Base-by-base conservation (phyloP, 2,888 invertebrate genomes). In the Hydropsyche betteni region DNA sequence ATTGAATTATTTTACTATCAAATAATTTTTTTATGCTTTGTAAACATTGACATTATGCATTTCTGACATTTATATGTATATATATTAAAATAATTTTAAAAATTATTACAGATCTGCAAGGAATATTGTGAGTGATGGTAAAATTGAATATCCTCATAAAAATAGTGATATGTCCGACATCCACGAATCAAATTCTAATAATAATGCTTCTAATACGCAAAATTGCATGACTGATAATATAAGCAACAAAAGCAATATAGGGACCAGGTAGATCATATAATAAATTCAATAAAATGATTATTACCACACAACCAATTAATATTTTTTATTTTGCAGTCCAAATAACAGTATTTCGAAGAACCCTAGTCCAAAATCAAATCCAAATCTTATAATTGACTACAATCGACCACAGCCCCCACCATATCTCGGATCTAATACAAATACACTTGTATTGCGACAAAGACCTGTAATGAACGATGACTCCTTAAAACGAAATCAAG, bases 261-360 rank as follows among this genome's bases (percentile, higher is more conserved):
- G 84, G 76, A 81, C 81, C 58, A 88, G 87, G 87, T 87, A 80
- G 14, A 74, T 68, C 34, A 34, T 55, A 7, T 2, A 69, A 69
- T 69, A 24, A 44, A 69, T 50, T 44, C 10, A 44, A 38, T 33
- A 14, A 5, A 69, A 12, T 44, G 12, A n/a, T 44, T 8, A 69
- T 68, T 36, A 50, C 34, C 24, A 24, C 1, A 12, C 16, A 24
- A 24, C 2, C 24, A 24, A 24, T 44, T 8, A 44, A 44, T 8
- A 44, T 8, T 2, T 44, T 10, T 44, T 10, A 8, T 44, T 44
- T 44, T 83, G 2, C 83, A 90, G 90, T 79, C 90, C 90, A 7
- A 88, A 85, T 82, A 89, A 87, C 81, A 90, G 89, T 79, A 84
- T 88, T 2, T 86, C 84, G 36, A 86, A 89, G 5, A 85, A 88